These are phyloP conservation scores for Melanostigma gelatinosum DNA, from an alignment of 2,113 vertebrate genomes.

Conservation along the genomic window DNA sequence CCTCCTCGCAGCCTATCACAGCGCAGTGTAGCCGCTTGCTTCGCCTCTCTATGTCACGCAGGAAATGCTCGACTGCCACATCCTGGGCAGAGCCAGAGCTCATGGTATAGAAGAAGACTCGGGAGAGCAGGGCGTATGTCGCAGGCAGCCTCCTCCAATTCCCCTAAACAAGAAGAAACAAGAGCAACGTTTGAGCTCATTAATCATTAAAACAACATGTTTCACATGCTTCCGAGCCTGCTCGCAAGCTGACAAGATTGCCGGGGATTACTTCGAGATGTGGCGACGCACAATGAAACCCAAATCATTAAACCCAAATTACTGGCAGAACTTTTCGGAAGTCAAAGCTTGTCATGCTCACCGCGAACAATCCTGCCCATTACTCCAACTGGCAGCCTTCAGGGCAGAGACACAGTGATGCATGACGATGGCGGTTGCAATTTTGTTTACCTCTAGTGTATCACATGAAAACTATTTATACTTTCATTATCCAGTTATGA, in stretches of 20 bases:
- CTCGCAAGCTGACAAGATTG: constrained; percentile 38
- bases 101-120: constrained; percentile 84
- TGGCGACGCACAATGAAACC: constrained; percentile 30
- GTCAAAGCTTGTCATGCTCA: constrained; percentile 27
- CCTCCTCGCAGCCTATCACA: constrained; percentile 85
- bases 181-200: constrained; percentile 49
- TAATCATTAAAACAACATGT: constrained; percentile 46
- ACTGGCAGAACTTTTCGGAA: constrained; percentile 35
- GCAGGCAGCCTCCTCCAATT: constrained; percentile 62
- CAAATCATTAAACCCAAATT: constrained; percentile 44
- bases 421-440: constrained; percentile 53
- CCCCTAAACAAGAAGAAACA: constrained; percentile 69
- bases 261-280: constrained; percentile 49
- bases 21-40: constrained; percentile 85
- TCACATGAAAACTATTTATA: constrained; percentile 77
- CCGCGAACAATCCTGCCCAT: constrained; percentile 38
- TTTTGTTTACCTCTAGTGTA: constrained; percentile 70
- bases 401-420: constrained; percentile 47
- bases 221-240: constrained; percentile 32
- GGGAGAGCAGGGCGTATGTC: constrained; percentile 54
- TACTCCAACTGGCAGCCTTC: constrained; percentile 59
- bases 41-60: constrained; percentile 88
- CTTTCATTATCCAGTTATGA: constrained; percentile 79
- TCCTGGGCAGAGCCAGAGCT: constrained; percentile 88
- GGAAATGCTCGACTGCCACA: constrained; percentile 88